Evolutionary conservation across 2,113 vertebrate species (phyloP), one percentile per base, ranked within the genome.

Genomic region (Pogonocichla stellata): DNA sequence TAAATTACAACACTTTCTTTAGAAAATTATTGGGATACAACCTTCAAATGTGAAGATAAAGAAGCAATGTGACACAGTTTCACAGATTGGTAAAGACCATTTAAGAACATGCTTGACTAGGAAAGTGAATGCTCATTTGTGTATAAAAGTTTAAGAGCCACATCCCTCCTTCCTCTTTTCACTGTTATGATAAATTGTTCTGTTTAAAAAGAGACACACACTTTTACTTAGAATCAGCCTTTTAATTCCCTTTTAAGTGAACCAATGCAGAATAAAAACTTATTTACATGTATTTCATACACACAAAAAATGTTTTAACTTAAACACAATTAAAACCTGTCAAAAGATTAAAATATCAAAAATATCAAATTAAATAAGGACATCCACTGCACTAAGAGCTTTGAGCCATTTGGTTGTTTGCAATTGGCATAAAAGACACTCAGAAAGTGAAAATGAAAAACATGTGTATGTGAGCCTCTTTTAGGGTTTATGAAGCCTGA

Each of bases 281-380:
- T 92, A 93, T 92, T 93, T 91, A 95, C 73, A 94, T 9, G 4
- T 62, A 80, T 71, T 78, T 74, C 42, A 87, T 60, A 66, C 40
- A 78, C 38, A 80, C 0, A 5, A 6, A 89, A 91, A 96, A 81
- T 74, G 81, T 87, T 95, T 96, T 95, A 93, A 95, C 78, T 92
- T 94, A 96, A 92, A 91, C 69, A 86, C 4, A 80, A 78, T 45
- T 81, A 74, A 87, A 81, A 71, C 45, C 19, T 75, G 6, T 74
- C 47, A 81, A 72, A 93, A 64, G 47, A 71, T 51, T 67, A 84
- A 84, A 78, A 80, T 89, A 89, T 74, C 11, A 77, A 83, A 90
- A 94, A 75, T 28, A 48, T 65, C 72, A 89, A 87, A 84, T 94
- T 94, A 96, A 95, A 96, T 95, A 95, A 87, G 19, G 60, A 69